Percentiles rank a stretch among this genome's conserved stretches.
Evolutionary conservation across 2,797 vertebrate genomes (phyloP).

Genomic region (Holocentrus rufus): DNA sequence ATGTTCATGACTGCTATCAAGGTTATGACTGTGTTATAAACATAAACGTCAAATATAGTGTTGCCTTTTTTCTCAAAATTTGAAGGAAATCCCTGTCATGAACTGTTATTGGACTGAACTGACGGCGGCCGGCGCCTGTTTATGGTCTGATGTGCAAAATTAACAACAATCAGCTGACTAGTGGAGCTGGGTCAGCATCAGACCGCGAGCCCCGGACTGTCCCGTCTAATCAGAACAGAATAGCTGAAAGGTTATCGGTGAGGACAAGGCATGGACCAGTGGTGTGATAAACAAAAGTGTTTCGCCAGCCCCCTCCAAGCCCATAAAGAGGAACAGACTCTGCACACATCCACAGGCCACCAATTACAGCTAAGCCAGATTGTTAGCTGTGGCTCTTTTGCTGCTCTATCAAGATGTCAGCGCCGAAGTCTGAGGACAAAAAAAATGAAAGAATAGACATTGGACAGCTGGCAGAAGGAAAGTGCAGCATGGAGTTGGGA

Average conservation of each 20-base stretch:
- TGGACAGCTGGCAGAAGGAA: constrained; percentile 37
- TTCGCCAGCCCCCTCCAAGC: constrained; percentile 8
- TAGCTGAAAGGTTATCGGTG: constrained; percentile 32
- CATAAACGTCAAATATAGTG: too few species aligned
- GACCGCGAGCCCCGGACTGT: constrained; percentile 18
- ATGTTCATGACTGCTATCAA: too few species aligned
- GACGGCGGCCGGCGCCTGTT: constrained; percentile 15
- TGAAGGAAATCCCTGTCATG: constrained; percentile 25
- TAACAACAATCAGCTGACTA: background rate
- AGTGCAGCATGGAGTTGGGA: constrained; percentile 1
- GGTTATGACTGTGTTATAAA: too few species aligned
- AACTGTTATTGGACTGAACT: constrained; percentile 23
- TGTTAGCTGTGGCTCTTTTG: constrained; percentile 12
- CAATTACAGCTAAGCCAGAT: constrained; percentile 43
- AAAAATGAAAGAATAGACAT: constrained; percentile 42
- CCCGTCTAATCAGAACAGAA: constrained; percentile 42
- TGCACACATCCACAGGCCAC: constrained; percentile 33
- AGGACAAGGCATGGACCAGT: constrained; percentile 23
- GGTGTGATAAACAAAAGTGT: constrained; percentile 45
- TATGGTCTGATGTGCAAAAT: constrained; percentile 9
- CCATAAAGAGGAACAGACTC: constrained; percentile 35
- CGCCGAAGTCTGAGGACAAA: constrained; percentile 8
- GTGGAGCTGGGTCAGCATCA: constrained; percentile 29
- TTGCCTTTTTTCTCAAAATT: constrained; percentile 15
- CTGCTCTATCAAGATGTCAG: constrained; percentile 34